Conservation (phyloP, 2,797 vertebrate species). For the Austrolebias charrua region DNA sequence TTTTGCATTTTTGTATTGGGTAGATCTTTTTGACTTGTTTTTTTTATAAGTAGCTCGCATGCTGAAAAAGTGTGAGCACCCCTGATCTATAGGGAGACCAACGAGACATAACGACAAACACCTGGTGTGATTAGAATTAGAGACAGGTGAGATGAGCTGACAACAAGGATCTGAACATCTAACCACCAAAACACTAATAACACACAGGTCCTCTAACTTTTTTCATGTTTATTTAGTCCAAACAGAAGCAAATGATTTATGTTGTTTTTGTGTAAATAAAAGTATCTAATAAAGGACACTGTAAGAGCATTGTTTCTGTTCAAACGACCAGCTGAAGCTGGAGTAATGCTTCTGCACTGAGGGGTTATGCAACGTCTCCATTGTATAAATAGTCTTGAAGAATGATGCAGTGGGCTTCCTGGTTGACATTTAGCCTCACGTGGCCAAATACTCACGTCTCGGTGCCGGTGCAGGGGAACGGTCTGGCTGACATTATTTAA, state of each 20-base stretch:
- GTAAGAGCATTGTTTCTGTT: not conserved
- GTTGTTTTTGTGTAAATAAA: not conserved
- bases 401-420: not conserved
- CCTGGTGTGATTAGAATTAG: no score
- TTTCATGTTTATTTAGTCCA: not conserved
- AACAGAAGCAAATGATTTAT: not conserved
- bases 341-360: not conserved
- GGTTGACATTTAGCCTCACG: not conserved
- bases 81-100: no score
- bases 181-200: no score
- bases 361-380: not conserved
- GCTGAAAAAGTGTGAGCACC: no score
- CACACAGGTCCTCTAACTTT: no score
- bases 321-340: not conserved
- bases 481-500: not conserved
- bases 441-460: not conserved
- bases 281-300: not conserved
- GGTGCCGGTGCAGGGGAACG: not conserved
- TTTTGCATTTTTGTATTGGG: no score
- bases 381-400: not conserved
- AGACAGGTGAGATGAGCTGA: no score
- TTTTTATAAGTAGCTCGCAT: no score
- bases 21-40: no score
- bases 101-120: no score
- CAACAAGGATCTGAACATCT: no score